Conservation (phyloP, 1,140 invertebrate species). For the Drosophila parabipectinata region DNA sequence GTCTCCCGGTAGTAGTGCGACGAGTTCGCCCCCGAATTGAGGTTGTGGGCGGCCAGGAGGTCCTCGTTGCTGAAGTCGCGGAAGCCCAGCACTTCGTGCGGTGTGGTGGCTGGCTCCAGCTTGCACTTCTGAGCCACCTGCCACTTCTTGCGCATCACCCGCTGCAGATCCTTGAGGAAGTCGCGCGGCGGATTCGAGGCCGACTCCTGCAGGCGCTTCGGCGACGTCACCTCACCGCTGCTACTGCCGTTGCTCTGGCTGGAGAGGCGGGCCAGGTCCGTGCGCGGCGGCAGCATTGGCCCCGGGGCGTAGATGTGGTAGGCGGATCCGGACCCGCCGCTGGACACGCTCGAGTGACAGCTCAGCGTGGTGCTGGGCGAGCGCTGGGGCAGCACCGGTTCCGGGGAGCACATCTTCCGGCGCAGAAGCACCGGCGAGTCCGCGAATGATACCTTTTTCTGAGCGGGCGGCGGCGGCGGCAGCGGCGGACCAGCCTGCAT, state of each 20-base stretch:
- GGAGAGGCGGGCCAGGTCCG: constrained; percentile 87
- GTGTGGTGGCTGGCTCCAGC: constrained; percentile 91
- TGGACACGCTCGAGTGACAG: constrained; percentile 16
- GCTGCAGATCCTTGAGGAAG: constrained; percentile 93
- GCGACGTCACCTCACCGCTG: constrained; percentile 84
- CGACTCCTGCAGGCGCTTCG: constrained; percentile 89
- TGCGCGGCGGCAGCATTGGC: constrained; percentile 89
- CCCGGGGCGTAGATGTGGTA: constrained; percentile 79
- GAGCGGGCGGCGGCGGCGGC: constrained; percentile 53
- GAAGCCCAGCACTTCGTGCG: constrained; percentile 95
- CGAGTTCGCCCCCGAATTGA: constrained; percentile 72
- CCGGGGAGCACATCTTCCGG: constrained; percentile 82
- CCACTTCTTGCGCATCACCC: constrained; percentile 97
- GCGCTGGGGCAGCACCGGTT: constrained; percentile 59
- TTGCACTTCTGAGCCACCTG: constrained; percentile 96
- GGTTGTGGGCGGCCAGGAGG: constrained; percentile 70
- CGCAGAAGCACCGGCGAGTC: constrained; percentile 81
- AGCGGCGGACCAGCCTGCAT: constrained; percentile 11
- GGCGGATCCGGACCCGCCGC: constrained; percentile 10
- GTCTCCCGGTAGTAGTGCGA: constrained; percentile 89
- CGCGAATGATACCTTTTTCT: constrained; percentile 82
- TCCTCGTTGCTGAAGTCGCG: constrained; percentile 86
- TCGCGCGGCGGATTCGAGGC: constrained; percentile 91
- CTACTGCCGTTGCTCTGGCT: constrained; percentile 63
- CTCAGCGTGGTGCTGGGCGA: constrained; percentile 62